phyloP scores from a whole-genome alignment of 2,888 invertebrate genomes.

The Ochropleura leucogaster region DNA sequence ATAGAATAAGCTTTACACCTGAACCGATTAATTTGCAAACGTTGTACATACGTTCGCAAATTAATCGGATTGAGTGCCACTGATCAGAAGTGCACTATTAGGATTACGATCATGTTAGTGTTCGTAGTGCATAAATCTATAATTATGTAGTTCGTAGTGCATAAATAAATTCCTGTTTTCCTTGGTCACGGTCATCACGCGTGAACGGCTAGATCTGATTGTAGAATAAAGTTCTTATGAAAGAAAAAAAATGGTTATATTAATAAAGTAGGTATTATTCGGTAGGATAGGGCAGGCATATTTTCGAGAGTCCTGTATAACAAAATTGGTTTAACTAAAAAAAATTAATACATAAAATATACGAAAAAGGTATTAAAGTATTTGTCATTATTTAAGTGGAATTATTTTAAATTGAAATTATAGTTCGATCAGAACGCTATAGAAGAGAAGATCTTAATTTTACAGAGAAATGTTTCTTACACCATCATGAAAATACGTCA shows the following conservation, averaged over 20 bases:
- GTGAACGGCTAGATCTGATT: too few relatives aligned
- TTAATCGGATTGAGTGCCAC: constrained; percentile 45
- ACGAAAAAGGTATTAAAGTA: too few relatives aligned
- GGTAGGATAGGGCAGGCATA: too few relatives aligned
- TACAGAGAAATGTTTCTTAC: neutral
- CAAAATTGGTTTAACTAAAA: neutral
- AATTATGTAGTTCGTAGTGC: too few relatives aligned
- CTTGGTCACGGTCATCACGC: too few relatives aligned
- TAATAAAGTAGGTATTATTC: too few relatives aligned
- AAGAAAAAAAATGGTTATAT: too few relatives aligned
- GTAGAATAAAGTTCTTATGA: too few relatives aligned
- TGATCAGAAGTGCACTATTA: constrained; percentile 7
- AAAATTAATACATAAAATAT: too few relatives aligned
- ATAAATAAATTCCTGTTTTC: too few relatives aligned
- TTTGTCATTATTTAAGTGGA: neutral
- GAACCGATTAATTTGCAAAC: too few relatives aligned
- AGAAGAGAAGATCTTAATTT: neutral
- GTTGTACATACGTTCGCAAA: constrained; percentile 32
- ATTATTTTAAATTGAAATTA: neutral
- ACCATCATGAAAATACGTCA: neutral
- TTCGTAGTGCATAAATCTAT: neutral
- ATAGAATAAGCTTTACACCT: constrained; percentile 17
- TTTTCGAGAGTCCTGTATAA: neutral
- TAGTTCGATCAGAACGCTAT: neutral
- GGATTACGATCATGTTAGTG: constrained; percentile 26